These are phyloP conservation scores for Lamellibrachia satsuma DNA, from an alignment of 2,888 invertebrate species.

Conservation along the genomic window DNA sequence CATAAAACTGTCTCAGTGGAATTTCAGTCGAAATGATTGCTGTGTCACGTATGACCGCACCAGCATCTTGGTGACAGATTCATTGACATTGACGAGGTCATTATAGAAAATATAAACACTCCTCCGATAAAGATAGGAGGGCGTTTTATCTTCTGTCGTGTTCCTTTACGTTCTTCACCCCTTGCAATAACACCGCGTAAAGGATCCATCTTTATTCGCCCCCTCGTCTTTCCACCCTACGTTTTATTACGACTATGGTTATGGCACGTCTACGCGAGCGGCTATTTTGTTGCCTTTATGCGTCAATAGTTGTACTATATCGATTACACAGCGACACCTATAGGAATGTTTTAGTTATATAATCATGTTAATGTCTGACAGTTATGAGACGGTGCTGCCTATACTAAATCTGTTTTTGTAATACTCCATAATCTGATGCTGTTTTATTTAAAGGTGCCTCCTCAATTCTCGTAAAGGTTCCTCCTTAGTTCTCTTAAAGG, in stretches of 20 bases:
- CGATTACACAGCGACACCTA: not conserved
- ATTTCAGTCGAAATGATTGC: not conserved
- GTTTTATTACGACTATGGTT: not conserved
- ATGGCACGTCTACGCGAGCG: not conserved
- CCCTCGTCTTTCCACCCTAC: not conserved
- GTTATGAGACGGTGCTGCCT: not conserved
- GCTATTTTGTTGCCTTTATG: not conserved
- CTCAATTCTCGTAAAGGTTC: not conserved
- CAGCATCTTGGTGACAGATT: conserved; percentile 12
- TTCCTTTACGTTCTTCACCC: not conserved
- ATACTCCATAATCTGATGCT: not conserved
- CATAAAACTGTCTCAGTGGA: conserved; percentile 1
- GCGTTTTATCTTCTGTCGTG: not conserved
- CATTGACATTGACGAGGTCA: not conserved
- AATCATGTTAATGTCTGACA: not conserved
- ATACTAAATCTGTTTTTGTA: not conserved
- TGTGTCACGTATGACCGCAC: not conserved
- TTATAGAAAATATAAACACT: conserved; percentile 6
- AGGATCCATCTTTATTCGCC: not conserved
- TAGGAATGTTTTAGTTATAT: not conserved
- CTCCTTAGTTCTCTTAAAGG: not conserved
- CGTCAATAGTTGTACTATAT: conserved; percentile 3
- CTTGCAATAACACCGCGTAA: not conserved
- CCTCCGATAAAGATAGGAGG: not conserved
- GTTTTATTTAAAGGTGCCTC: not conserved